A percentile compares a stretch with the other conserved stretches of the same genome.
These are phyloP conservation scores for Acanthosoma haemorrhoidale DNA, from an alignment of 2,888 invertebrate genomes.

Conservation along the genomic window DNA sequence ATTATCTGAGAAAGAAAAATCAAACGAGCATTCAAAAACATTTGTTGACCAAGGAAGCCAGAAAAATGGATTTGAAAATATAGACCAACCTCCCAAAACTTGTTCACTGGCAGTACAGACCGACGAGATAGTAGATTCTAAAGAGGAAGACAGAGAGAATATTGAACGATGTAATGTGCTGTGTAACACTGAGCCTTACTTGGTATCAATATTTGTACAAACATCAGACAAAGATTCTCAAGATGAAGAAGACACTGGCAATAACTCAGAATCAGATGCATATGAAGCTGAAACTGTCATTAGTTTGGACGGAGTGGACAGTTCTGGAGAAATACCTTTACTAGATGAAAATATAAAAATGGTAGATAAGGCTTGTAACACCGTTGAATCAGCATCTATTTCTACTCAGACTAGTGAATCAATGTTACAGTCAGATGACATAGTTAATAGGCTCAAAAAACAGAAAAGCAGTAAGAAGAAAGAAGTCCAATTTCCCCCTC, in stretches of 20 bases:
- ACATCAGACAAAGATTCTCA: background rate
- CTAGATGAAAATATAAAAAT: background rate
- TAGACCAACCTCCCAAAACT: background rate
- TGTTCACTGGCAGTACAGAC: background rate
- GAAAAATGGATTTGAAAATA: background rate
- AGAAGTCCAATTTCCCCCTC: conserved; percentile 17
- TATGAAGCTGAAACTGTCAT: background rate
- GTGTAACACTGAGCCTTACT: conserved; percentile 18
- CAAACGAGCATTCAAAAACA: background rate
- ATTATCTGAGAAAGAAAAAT: background rate
- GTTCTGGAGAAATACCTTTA: background rate
- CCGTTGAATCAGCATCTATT: conserved; percentile 12
- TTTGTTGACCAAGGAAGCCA: conserved; percentile 9
- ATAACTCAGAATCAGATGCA: conserved; percentile 10
- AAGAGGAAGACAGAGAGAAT: background rate
- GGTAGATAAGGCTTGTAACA: conserved; percentile 24
- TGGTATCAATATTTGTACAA: conserved; percentile 13
- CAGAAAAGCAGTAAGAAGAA: conserved; percentile 3
- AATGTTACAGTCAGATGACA: conserved; percentile 19
- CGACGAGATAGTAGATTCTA: background rate
- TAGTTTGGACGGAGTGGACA: background rate
- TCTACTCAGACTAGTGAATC: conserved; percentile 21
- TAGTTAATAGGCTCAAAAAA: conserved; percentile 1
- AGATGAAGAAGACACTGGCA: background rate
- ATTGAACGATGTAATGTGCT: background rate